Conservation (phyloP, 2,888 invertebrate genomes). For the Bimastos eiseni region DNA sequence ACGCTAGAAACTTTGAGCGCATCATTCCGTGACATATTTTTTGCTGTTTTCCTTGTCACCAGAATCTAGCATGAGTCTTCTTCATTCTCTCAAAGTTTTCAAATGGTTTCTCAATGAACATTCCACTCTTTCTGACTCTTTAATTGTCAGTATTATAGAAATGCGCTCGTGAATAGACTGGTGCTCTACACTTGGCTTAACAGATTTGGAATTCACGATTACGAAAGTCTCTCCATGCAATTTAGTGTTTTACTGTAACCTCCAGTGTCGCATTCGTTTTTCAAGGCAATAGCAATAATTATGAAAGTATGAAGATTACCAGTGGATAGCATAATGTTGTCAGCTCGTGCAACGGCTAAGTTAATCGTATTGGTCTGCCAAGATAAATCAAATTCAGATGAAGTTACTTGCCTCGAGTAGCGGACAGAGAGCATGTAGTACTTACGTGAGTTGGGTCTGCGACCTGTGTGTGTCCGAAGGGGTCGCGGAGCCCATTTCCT, state of each 20-base stretch:
- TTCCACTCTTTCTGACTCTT: not conserved
- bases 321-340: not conserved
- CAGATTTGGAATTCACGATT: too few species aligned
- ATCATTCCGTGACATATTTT: not conserved
- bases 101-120: not conserved
- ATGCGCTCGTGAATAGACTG: too few species aligned
- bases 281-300: too few species aligned
- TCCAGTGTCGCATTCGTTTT: too few species aligned
- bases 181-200: too few species aligned
- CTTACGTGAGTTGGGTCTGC: not conserved
- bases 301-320: not conserved
- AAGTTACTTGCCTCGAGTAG: not conserved
- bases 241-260: not conserved
- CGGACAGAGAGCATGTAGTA: not conserved
- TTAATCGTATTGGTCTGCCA: not conserved
- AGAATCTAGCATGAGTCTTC: not conserved
- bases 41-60: not conserved
- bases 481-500: not conserved
- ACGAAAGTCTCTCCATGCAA: not conserved
- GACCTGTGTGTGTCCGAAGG: not conserved
- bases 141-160: not conserved
- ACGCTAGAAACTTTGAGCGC: not conserved
- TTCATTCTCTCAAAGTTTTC: not conserved
- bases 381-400: not conserved
- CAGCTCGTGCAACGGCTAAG: not conserved